Evolutionary conservation across 1,140 invertebrate species (phyloP).

Genomic region (Bombus waltoni): DNA sequence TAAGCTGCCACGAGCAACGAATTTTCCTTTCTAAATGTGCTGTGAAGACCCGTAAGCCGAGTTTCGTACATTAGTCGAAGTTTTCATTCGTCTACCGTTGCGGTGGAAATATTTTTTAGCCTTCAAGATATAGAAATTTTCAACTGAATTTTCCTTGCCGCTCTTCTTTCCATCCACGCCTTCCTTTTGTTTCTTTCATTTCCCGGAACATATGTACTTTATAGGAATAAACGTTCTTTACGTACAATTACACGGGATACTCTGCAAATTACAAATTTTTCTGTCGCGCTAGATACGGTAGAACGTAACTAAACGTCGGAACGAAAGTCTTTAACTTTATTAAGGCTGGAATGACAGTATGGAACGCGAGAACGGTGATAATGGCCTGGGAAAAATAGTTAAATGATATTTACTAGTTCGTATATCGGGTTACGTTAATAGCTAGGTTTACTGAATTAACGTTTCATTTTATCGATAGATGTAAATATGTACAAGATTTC

Average conservation of each 20-base stretch:
- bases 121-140: not conserved
- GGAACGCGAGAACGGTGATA: not conserved
- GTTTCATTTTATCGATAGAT: not conserved
- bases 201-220: not conserved
- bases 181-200: not conserved
- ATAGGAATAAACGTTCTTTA: not conserved
- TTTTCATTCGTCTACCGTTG: too few species aligned
- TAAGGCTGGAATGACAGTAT: not conserved
- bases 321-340: not conserved
- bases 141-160: fast-evolving
- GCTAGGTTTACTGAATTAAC: not conserved
- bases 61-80: too few species aligned
- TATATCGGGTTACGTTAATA: not conserved
- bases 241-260: not conserved
- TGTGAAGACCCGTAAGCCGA: not conserved
- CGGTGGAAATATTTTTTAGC: too few species aligned
- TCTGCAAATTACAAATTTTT: not conserved
- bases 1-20: not conserved
- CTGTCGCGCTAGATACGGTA: not conserved
- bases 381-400: not conserved
- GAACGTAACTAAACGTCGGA: not conserved
- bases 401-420: not conserved
- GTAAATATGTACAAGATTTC: not conserved
- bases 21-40: not conserved
- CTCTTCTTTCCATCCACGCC: not conserved